Evolutionary conservation across 2,113 vertebrate species (phyloP).

Genomic region (Marcusenius ussheri): DNA sequence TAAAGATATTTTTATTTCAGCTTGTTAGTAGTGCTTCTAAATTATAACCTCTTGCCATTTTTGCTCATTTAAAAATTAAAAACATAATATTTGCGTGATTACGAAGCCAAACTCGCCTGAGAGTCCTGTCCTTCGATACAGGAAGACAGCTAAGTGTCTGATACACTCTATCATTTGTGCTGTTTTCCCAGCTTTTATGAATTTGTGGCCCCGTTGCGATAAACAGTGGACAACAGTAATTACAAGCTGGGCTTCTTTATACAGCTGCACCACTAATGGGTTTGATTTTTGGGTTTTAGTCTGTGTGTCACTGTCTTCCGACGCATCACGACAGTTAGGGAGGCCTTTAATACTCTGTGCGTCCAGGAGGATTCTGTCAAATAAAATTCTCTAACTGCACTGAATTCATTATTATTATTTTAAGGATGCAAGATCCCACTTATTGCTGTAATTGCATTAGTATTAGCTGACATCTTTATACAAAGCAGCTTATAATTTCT

Average conservation of each 20-base stretch:
- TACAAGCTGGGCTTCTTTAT: background rate
- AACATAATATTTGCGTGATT: background rate
- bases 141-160: background rate
- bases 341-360: background rate
- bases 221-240: background rate
- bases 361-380: background rate
- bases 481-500: background rate
- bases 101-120: background rate
- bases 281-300: background rate
- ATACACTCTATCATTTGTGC: background rate
- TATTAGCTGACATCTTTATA: background rate
- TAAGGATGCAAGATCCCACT: background rate
- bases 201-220: background rate
- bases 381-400: background rate
- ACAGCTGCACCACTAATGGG: background rate
- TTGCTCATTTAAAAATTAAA: background rate
- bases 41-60: background rate
- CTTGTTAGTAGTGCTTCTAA: background rate
- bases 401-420: background rate
- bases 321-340: background rate
- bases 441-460: background rate
- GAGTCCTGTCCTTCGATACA: background rate
- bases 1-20: background rate
- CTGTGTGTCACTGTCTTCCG: background rate
- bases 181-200: background rate